Evolutionary conservation across 2,797 vertebrate species (phyloP), one percentile per base, ranked within the genome.

Genomic region (Acrocephalus scirpaceus): DNA sequence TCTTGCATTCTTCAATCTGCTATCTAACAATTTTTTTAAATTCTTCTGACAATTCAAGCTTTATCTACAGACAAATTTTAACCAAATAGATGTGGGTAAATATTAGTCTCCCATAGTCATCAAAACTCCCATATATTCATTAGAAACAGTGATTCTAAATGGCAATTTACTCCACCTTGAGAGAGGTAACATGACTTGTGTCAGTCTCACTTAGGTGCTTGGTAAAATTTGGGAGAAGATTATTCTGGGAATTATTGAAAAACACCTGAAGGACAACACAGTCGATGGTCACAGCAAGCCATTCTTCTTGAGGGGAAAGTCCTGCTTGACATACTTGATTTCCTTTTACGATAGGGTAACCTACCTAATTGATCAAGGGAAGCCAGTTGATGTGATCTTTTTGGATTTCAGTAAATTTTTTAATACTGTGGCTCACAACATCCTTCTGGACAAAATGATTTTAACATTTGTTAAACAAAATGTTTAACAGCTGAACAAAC

Each of bases 331-430:
- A 16, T 67, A 16, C 5, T 13, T 58, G 22, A 73, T 60, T 80
- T 58, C 2, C 30, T 27, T 42, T 67, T 32, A 27, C 0, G 0
- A 16, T 10, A 19, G 12, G 17, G 8, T 34, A 79, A 23, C 10
- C 10, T 40, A 61, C 26, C 12, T 20, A 20, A 19, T 7, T 32
- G 21, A 67, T 30, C 21, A 74, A 61, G 13, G 12, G 8, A 67
- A 61, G 2, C 10, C 61, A 80, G 14, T 2, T 34, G 16, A 34
- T 45, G 6, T 10, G 6, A 36, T 48, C 12, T 26, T 67, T 60
- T 26, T 54, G 30, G 8, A 74, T 67, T 74, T 74, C 47, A 61
- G 40, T 27, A 22, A 57, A 8, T 5, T 36, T 67, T 67, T 54
- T 7, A 25, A 42, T 40, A 18, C 14, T 30, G 3, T 30, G 12